Conservation (phyloP, 2,888 invertebrate genomes). For the Perdita meconis region DNA sequence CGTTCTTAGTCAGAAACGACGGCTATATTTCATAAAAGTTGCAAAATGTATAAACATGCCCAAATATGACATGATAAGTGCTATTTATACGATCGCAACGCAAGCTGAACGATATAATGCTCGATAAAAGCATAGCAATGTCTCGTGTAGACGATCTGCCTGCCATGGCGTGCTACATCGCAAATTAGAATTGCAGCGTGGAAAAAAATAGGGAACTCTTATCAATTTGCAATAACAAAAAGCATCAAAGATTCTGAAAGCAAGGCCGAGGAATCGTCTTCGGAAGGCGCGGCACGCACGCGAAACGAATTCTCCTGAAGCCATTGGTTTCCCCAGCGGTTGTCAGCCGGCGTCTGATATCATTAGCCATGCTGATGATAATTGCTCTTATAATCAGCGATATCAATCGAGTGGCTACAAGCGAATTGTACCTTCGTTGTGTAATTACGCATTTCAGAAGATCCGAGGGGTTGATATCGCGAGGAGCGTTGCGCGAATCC, state of each 20-base stretch:
- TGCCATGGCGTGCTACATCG: neutral
- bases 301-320: constrained; percentile 45
- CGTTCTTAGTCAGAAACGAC: no score
- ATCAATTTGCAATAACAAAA: neutral
- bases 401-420: constrained; percentile 78
- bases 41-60: no score
- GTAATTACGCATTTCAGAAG: constrained; percentile 80
- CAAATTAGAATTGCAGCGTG: neutral
- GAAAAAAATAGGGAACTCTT: neutral
- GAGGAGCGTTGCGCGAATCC: constrained; percentile 70
- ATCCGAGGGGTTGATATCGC: constrained; percentile 75
- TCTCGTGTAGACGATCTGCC: no score
- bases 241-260: neutral
- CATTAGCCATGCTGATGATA: constrained; percentile 79
- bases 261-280: constrained; percentile 5
- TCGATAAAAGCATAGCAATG: no score
- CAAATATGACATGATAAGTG: no score
- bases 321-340: constrained; percentile 45
- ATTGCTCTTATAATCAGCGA: constrained; percentile 79
- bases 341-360: constrained; percentile 73
- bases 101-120: no score
- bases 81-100: no score
- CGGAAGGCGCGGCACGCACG: constrained; percentile 15
- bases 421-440: constrained; percentile 77
- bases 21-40: no score